Base-by-base conservation (phyloP, 1,140 invertebrate species). In the Drosophila paulistorum region DNA sequence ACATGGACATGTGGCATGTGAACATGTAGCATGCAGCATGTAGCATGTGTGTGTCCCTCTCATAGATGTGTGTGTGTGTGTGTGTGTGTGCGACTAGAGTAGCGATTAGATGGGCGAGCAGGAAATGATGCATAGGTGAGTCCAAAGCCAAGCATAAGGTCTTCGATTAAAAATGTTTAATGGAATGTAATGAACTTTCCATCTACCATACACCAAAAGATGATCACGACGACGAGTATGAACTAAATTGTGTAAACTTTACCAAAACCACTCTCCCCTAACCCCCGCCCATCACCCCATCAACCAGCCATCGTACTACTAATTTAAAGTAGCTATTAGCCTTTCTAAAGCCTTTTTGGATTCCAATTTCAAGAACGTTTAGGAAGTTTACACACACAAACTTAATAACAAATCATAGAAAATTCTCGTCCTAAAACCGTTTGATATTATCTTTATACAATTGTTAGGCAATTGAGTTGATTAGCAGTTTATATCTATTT, bases 61-160 rank as follows among this genome's bases (percentile, higher is more conserved):
- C 9, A 11, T 2, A 1, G 9, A 17, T 48, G 14, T 17, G 10
- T 51, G 17, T 4, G 23, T 48, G 10, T 51, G 17, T 4, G 23
- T 48, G 17, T 48, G 2, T 51, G 45, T 51, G 9, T 77, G 63
- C 65, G 65, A 14, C 71, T 67, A 65, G 68, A 30, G 71, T 71
- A 62, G 54, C 64, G 73, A 83, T 85, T 83, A 81, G 81, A 85
- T 73, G 68, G 76, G 42, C 65, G 72, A 63, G 54, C n/a, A 48
- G 39, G 33, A 74, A 69, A 68, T 77, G 65, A 51, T 65, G 60
- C 65, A 63, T 60, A 51, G 54, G 14, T 48, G 59, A 64, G 65
- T 33, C 67, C 63, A 68, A 23, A 23, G 63, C 30, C 65, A 23
- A 23, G 63, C 30, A 33, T 26, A 13, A 55, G 68, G 67, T 67